Evolutionary conservation across 37 sponge, comb jelly and placozoan species (phyloP).

Genomic region (Haliclona indistincta): DNA sequence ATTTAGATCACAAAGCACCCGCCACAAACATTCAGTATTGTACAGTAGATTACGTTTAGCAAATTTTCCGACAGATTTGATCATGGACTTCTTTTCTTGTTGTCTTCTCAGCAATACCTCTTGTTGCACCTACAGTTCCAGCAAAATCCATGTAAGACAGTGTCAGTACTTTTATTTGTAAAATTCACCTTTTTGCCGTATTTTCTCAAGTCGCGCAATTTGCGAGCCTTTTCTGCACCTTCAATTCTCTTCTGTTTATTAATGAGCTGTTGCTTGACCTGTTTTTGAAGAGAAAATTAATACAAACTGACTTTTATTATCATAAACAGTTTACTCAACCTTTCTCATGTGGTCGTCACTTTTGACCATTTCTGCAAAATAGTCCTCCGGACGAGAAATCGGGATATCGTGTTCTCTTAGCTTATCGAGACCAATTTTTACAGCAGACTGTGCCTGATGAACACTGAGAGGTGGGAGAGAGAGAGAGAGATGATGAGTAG

Average conservation of each 20-base stretch:
- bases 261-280: conserved; percentile 80
- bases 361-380: conserved; percentile 99
- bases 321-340: conserved; percentile 7
- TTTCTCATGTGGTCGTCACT: conserved; percentile 97
- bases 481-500: neutral
- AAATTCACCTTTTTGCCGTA: conserved; percentile 89
- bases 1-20: too few relatives aligned
- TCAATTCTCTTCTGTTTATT: conserved; percentile 78
- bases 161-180: neutral
- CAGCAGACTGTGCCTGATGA: conserved; percentile 56
- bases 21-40: too few relatives aligned
- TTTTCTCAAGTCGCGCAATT: conserved; percentile 82
- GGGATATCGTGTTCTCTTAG: conserved; percentile 67
- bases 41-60: conserved; percentile 46
- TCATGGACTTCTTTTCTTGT: conserved; percentile 57
- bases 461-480: conserved; percentile 11
- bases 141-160: neutral
- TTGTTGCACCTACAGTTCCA: conserved; percentile 60
- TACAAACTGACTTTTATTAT: neutral
- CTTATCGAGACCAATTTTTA: conserved; percentile 47
- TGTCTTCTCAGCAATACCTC: conserved; percentile 69
- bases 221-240: conserved; percentile 82
- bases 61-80: conserved; percentile 62
- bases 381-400: conserved; percentile 85
- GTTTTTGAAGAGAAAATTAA: neutral